These are phyloP conservation scores for Riparia riparia DNA, from an alignment of 2,113 vertebrate species.

Conservation along the genomic window DNA sequence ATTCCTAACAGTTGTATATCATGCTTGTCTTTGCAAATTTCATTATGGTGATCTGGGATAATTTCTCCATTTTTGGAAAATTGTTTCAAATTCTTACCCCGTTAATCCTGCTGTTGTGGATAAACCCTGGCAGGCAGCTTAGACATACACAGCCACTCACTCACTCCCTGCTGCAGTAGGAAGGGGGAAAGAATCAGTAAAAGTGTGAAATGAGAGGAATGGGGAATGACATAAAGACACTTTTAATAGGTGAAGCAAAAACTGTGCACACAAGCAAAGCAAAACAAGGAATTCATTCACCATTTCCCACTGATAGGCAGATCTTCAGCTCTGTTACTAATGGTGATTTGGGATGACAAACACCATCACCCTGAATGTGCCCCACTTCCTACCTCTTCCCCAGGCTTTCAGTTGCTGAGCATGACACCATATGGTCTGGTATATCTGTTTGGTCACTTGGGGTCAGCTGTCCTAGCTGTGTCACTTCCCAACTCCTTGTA, in stretches of 20 bases:
- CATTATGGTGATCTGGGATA: not conserved
- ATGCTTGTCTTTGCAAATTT: not conserved
- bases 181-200: not conserved
- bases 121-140: not conserved
- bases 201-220: not conserved
- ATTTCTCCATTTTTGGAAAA: not conserved
- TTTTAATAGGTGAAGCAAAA: not conserved
- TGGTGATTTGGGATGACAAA: not conserved
- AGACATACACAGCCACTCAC: not conserved
- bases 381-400: not conserved
- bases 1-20: not conserved
- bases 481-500: not conserved
- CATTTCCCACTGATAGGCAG: not conserved
- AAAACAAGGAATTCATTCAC: not conserved
- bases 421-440: accelerated
- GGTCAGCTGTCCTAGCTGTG: not conserved
- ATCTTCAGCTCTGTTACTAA: not conserved
- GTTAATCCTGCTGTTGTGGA: not conserved
- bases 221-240: not conserved
- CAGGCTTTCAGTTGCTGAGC: not conserved
- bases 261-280: not conserved
- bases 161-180: not conserved
- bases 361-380: accelerated
- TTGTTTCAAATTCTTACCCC: not conserved
- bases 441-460: not conserved